Evolutionary conservation across 1,140 invertebrate species (phyloP).

Genomic region (Pectinophora gossypiella): DNA sequence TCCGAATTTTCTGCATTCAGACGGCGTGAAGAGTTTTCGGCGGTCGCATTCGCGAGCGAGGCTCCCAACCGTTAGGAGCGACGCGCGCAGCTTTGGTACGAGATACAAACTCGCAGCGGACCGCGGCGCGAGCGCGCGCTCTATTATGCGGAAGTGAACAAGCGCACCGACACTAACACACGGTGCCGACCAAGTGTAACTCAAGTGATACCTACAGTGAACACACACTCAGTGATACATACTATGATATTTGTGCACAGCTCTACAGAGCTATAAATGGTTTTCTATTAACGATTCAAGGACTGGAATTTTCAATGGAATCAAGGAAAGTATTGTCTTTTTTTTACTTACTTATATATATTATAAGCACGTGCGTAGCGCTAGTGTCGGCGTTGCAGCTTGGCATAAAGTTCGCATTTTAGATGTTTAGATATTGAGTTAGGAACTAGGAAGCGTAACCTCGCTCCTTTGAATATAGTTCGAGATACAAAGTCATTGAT

Average conservation of each 20-base stretch:
- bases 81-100: slow-evolving; percentile 25
- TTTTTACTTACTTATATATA: slow-evolving; percentile 4
- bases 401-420: background rate
- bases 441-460: background rate
- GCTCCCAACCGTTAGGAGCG: slow-evolving; percentile 59
- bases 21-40: slow-evolving; percentile 65
- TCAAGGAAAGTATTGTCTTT: slow-evolving; percentile 69
- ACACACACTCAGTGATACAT: slow-evolving; percentile 59
- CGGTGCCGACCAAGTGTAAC: slow-evolving; percentile 52
- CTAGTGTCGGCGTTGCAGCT: slow-evolving; percentile 11
- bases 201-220: slow-evolving; percentile 55
- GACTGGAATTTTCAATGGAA: slow-evolving; percentile 65
- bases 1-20: slow-evolving; percentile 74
- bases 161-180: slow-evolving; percentile 38
- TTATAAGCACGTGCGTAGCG: background rate
- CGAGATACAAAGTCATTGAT: slow-evolving; percentile 48
- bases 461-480: too few relatives aligned
- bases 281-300: slow-evolving; percentile 52
- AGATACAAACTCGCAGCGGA: slow-evolving; percentile 14
- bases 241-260: slow-evolving; percentile 67
- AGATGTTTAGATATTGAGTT: background rate
- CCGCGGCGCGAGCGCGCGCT: slow-evolving; percentile 36
- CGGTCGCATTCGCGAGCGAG: slow-evolving; percentile 68
- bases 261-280: slow-evolving; percentile 52
- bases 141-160: slow-evolving; percentile 70